Conservation (phyloP, 2,888 invertebrate species). For the Dione juno region DNA sequence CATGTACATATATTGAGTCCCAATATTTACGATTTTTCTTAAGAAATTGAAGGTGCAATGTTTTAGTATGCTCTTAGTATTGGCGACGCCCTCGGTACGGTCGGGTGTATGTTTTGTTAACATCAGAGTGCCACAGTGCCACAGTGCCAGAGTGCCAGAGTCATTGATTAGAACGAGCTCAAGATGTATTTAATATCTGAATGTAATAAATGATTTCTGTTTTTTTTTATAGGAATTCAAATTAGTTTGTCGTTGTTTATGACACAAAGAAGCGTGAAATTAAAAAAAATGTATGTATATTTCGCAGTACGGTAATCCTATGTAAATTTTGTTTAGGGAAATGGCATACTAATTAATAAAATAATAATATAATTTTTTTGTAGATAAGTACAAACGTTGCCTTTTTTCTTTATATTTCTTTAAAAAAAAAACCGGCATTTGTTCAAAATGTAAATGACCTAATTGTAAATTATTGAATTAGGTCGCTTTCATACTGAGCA, state of each 20-base stretch:
- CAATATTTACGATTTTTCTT: not conserved
- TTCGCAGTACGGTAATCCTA: not conserved
- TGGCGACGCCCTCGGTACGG: not conserved
- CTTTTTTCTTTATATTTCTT: too few relatives aligned
- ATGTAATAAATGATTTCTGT: not conserved
- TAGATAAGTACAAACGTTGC: too few relatives aligned
- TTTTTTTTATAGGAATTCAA: too few relatives aligned
- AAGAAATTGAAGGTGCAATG: not conserved
- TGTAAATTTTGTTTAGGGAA: not conserved
- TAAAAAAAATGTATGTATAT: not conserved
- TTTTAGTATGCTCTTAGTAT: not conserved
- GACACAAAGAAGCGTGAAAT: not conserved
- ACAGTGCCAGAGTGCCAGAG: not conserved
- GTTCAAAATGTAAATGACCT: not conserved
- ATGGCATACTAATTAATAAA: too few relatives aligned
- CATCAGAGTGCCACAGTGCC: constrained; percentile 3
- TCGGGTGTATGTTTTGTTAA: not conserved
- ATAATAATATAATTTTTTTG: too few relatives aligned
- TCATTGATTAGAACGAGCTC: not conserved
- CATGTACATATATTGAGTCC: too few relatives aligned
- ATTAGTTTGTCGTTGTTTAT: not conserved
- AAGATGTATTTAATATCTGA: not conserved
- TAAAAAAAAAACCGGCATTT: too few relatives aligned
- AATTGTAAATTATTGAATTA: not conserved
- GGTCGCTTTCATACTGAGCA: not conserved